Base-by-base conservation (phyloP, 2,113 vertebrate genomes). In the Pangasianodon hypophthalmus region DNA sequence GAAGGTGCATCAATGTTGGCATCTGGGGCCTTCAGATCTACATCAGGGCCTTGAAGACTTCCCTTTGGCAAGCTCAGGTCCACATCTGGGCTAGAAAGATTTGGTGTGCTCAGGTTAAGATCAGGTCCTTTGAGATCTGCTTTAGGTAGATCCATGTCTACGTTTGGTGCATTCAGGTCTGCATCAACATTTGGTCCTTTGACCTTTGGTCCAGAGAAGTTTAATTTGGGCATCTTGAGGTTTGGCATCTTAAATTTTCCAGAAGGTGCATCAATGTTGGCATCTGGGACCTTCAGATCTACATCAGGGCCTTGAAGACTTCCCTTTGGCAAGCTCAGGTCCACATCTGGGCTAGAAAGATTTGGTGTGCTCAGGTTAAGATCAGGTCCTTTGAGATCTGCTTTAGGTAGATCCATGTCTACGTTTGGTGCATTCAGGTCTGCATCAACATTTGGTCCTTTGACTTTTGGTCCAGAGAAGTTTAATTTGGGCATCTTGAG, bases 171-270 rank as follows among this genome's bases (percentile, higher is more conserved):
- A 84, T 87, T 90, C 13, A 92, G 32, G 16, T 90, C 86, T 73
- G 86, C 79, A n/a, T 87, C 79, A 46, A 88, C 13, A 88, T 91
- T 83, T 37, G 91, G 91, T 11, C 84, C 90, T 83, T 92, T 92
- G n/a, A 88, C 88, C 56, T 91, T 93, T 82, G 87, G 85, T 19
- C 86, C 90, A 32, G 92, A 89, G 1, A 90, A 18, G 64, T 90
- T 92, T 29, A 93, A 75, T 67, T 90, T 92, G 10, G 91, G 91
- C 89, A 90, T 91, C 46, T 93, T 96, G 9, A 81, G 79, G 90
- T 94, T 90, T 29, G 93, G 95, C 91, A 93, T 93, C 2, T 93
- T 95, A 6, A 93, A 46, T 91, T 94, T 95, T 41, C 90, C 88
- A 46, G 92, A 90, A 19, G 86, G 88, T 21, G 64, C 69, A 75